Percentiles rank a stretch among this genome's conserved stretches.
phyloP scores from a whole-genome alignment of 1,140 invertebrate genomes.

The Trachymyrmex cornetzi region DNA sequence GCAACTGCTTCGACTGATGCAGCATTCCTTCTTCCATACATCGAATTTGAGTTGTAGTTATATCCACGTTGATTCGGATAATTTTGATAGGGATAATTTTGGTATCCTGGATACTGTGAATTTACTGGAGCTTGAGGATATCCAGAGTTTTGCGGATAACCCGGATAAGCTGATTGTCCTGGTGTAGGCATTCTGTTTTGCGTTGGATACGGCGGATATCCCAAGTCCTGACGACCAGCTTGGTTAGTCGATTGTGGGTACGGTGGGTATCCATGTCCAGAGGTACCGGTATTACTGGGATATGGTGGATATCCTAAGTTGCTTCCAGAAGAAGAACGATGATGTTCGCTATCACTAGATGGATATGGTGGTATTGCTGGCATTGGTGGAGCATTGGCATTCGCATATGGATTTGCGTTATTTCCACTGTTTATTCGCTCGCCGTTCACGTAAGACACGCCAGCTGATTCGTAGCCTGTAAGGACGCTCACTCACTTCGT shows the following conservation, averaged over 20 bases:
- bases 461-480: conserved; percentile 84
- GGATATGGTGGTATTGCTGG: conserved; percentile 75
- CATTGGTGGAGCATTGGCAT: conserved; percentile 83
- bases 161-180: conserved; percentile 72
- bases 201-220: conserved; percentile 82
- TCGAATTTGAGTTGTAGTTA: conserved; percentile 61
- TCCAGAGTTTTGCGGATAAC: conserved; percentile 57
- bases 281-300: conserved; percentile 71
- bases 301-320: conserved; percentile 81
- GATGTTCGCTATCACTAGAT: conserved; percentile 60
- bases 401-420: conserved; percentile 82
- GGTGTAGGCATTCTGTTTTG: conserved; percentile 81
- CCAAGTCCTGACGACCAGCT: conserved; percentile 68
- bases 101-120: conserved; percentile 73
- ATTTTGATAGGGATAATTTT: conserved; percentile 68
- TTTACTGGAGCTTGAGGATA: conserved; percentile 66
- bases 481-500: conserved; percentile 70
- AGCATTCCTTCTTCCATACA: conserved; percentile 44
- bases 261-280: conserved; percentile 73
- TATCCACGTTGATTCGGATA: conserved; percentile 52
- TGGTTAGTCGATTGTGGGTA: conserved; percentile 68
- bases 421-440: conserved; percentile 70
- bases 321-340: conserved; percentile 64
- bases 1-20: neutral
- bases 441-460: conserved; percentile 82